Percentiles rank a stretch among this genome's conserved stretches.
These are phyloP conservation scores for Caenorhabditis zanzibari DNA, from an alignment of 2,888 invertebrate genomes.

Conservation along the genomic window DNA sequence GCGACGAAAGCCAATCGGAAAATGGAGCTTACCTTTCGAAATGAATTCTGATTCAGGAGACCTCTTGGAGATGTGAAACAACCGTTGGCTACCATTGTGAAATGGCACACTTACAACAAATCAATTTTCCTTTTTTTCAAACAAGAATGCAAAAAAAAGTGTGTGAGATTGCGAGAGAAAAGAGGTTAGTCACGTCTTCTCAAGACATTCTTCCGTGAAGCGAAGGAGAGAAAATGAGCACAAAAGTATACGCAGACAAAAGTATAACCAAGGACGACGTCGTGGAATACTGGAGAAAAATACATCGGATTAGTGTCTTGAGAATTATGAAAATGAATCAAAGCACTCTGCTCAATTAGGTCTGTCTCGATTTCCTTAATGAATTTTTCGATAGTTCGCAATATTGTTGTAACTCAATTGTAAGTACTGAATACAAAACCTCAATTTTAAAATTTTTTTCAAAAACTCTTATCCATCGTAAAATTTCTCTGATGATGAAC, in stretches of 20 bases:
- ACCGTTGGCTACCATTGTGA: constrained; percentile 59
- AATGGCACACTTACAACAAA: constrained; percentile 28
- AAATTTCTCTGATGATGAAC: too few species aligned
- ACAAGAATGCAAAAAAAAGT: constrained; percentile 20
- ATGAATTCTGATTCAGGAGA: constrained; percentile 51
- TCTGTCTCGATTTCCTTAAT: neutral
- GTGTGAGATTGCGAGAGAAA: constrained; percentile 23
- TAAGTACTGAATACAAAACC: too few species aligned
- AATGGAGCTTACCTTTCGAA: constrained; percentile 50
- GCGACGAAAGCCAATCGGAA: constrained; percentile 21
- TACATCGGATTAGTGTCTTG: constrained; percentile 23
- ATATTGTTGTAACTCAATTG: too few species aligned
- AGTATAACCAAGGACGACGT: constrained; percentile 40
- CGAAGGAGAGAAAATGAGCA: constrained; percentile 30
- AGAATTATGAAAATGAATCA: neutral
- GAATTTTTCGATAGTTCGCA: neutral
- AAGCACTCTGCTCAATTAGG: constrained; percentile 27
- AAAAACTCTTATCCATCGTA: too few species aligned
- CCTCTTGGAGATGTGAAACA: constrained; percentile 61
- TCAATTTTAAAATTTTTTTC: too few species aligned
- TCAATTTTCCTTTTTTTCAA: constrained; percentile 35
- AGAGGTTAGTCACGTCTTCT: constrained; percentile 49
- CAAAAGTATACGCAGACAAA: constrained; percentile 55
- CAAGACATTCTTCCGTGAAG: constrained; percentile 8
- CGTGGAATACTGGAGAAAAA: neutral